phyloP scores from a whole-genome alignment of 2,113 vertebrate species.

The Siphamia tubifer region DNA sequence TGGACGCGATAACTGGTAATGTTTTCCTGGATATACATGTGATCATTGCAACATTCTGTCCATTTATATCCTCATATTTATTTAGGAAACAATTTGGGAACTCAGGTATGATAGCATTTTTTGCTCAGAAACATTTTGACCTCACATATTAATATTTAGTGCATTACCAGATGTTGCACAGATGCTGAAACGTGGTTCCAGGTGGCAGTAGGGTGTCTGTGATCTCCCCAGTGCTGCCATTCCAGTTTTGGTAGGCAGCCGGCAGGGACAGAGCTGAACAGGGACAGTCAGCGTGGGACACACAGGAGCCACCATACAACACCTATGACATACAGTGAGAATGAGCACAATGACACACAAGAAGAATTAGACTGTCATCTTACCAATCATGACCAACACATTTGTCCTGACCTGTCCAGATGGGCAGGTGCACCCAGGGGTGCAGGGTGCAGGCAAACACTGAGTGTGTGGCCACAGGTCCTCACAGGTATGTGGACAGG shows the following conservation, averaged over 20 bases:
- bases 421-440: conserved; percentile 73
- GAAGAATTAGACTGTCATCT: not conserved
- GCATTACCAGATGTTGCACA: conserved; percentile 85
- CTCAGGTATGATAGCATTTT: too few relatives aligned
- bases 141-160: too few relatives aligned
- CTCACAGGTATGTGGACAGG: conserved; percentile 82
- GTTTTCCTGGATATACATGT: too few relatives aligned
- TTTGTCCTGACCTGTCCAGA: conserved; percentile 73
- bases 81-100: too few relatives aligned
- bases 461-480: conserved; percentile 82
- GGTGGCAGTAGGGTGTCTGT: conserved; percentile 51
- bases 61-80: too few relatives aligned
- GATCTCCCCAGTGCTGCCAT: conserved; percentile 58
- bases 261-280: conserved; percentile 69
- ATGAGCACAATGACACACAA: not conserved
- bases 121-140: too few relatives aligned
- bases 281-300: conserved; percentile 71
- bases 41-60: too few relatives aligned
- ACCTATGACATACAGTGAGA: conserved; percentile 67
- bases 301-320: conserved; percentile 74
- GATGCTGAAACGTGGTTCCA: conserved; percentile 69
- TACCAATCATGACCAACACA: not conserved
- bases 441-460: conserved; percentile 73
- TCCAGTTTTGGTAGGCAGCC: conserved; percentile 46
- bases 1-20: too few relatives aligned